phyloP scores from a whole-genome alignment of 2,113 vertebrate species.

The Myrmophylax atrothorax region DNA sequence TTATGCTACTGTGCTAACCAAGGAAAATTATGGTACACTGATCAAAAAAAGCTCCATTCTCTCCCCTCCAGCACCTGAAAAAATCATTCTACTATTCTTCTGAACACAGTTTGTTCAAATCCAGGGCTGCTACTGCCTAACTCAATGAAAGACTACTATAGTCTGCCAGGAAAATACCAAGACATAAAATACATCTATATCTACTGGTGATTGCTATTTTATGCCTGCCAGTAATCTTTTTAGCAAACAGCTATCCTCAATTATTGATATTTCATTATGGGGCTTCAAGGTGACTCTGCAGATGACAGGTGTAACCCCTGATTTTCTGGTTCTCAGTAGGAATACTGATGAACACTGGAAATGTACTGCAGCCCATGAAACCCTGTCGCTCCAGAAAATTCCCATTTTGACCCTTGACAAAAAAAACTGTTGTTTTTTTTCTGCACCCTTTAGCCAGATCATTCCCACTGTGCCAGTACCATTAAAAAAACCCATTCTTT shows the following conservation, averaged over 20 bases:
- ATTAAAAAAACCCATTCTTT: not conserved
- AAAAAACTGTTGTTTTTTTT: not conserved
- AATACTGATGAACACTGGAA: not conserved
- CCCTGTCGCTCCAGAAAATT: not conserved
- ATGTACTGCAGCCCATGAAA: not conserved
- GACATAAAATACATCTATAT: conserved; percentile 1
- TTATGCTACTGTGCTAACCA: not conserved
- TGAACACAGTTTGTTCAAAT: not conserved
- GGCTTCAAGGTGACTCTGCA: not conserved
- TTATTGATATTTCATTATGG: not conserved
- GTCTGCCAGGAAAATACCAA: conserved; percentile 16
- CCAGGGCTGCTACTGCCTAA: not conserved
- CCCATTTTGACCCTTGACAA: not conserved
- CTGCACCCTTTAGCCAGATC: not conserved
- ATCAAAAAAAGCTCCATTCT: not conserved
- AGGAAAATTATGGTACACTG: not conserved
- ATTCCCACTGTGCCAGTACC: not conserved
- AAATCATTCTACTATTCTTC: not conserved
- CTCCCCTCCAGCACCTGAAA: not conserved
- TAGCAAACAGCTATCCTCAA: not conserved
- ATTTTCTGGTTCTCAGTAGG: not conserved
- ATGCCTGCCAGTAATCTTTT: not conserved
- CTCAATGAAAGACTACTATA: not conserved
- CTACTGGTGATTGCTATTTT: not conserved
- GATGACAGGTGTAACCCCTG: not conserved